Conservation (phyloP, 2,888 invertebrate species). For the Eupithecia subfuscata region DNA sequence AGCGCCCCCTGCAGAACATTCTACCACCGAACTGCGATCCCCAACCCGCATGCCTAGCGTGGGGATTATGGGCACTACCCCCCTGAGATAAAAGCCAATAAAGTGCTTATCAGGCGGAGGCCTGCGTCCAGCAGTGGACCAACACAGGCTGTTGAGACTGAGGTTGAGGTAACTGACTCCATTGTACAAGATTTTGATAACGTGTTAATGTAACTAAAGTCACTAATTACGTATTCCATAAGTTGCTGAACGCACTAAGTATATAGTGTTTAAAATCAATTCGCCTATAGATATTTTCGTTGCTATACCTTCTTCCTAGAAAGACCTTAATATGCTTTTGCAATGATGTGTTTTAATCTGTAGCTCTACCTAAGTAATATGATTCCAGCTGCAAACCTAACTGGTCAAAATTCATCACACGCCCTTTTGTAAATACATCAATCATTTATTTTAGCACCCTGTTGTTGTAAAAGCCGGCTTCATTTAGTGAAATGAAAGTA, state of each 20-base stretch:
- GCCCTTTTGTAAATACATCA: neutral
- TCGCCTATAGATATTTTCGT: neutral
- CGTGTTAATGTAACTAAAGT: neutral
- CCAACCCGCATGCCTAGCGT: no score
- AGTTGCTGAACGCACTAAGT: neutral
- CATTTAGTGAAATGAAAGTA: neutral
- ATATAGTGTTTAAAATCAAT: neutral
- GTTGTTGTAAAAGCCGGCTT: neutral
- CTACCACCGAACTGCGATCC: no score
- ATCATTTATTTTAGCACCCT: neutral
- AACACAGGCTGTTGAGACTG: no score
- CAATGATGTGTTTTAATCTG: neutral
- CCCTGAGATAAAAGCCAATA: no score
- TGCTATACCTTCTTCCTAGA: neutral
- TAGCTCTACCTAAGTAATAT: neutral
- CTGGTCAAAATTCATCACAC: slow-evolving; percentile 5
- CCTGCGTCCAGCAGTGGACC: no score
- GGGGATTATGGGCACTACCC: no score
- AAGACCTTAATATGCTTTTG: neutral
- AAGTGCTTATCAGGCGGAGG: no score
- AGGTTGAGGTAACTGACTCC: no score
- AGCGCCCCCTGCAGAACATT: no score
- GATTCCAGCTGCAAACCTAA: neutral
- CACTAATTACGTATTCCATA: neutral
- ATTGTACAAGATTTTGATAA: neutral